Conservation (phyloP, 2,797 vertebrate species). For the Sphenopsis melanotis region DNA sequence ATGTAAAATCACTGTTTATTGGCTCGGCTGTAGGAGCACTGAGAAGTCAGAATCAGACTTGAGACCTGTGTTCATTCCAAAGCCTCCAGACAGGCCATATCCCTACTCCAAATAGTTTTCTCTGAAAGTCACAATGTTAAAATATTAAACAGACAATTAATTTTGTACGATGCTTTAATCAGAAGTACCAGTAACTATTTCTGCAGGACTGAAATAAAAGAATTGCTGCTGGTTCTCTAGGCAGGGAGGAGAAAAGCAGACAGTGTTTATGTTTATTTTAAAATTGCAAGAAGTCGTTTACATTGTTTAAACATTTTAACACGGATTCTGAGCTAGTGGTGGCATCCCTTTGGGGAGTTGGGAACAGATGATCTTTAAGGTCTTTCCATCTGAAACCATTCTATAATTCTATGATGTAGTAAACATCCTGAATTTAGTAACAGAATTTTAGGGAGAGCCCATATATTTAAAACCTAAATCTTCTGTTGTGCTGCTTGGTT, state of each 20-base stretch:
- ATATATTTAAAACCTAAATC: not conserved
- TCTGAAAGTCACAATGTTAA: not conserved
- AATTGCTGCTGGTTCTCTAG: not conserved
- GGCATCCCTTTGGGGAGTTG: not conserved
- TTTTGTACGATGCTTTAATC: not conserved
- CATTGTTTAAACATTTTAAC: not conserved
- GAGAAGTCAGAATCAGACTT: not conserved
- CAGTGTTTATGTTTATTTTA: not conserved
- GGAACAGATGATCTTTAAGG: not conserved
- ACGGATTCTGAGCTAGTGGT: not conserved
- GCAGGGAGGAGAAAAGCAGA: not conserved
- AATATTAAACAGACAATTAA: not conserved
- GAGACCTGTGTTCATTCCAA: not conserved
- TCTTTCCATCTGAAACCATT: not conserved
- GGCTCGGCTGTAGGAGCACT: fast-evolving
- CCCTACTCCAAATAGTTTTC: not conserved
- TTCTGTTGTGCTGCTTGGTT: not conserved
- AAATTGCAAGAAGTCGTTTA: not conserved
- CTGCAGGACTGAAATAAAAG: not conserved
- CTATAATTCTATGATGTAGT: not conserved
- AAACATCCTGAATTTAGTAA: not conserved
- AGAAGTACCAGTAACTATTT: not conserved
- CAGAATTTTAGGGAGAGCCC: not conserved
- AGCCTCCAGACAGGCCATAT: fast-evolving
- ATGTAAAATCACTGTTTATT: not conserved